Evolutionary conservation across 2,113 vertebrate genomes (phyloP), one percentile per base, ranked within the genome.

Genomic region (Prunella himalayana): DNA sequence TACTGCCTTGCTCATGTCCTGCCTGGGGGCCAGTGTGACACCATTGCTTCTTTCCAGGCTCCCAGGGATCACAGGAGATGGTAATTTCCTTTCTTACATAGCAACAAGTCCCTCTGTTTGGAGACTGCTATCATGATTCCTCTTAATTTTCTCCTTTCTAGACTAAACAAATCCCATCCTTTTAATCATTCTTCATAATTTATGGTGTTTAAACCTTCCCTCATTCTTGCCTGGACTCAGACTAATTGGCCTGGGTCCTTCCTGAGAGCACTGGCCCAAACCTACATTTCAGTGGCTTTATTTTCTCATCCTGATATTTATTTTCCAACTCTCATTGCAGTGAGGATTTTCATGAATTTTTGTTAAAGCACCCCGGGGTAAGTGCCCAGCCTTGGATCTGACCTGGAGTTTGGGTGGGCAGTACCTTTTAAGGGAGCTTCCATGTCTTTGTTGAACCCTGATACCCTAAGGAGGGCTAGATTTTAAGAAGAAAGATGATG

Each of bases 91-190:
- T 76, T 76, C 44, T 53, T 82, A 49, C 28, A 11, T n/a, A 77
- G 54, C 63, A 42, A 80, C 37, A 69, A 61, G 37, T 61, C 59
- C 54, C 59, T 88, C 75, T 90, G 39, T 82, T 92, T 82, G 70
- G 68, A 86, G 50, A 63, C 71, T 70, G 71, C 18, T 96, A 50
- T 90, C 75, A 59, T 20, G 54, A 86, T 88, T 88, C 57, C 71
- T 86, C 57, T 42, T 35, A 18, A n/a, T 68, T 82, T 79, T 76
- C 49, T 85, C n/a, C 31, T 69, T 76, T 68, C 59, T 54, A 96
- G 90, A 90, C 94, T 92, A 94, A 97, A 92, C 90, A 93, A 82
- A 92, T 70, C 79, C 27, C 15, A 64, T 73, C 60, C 71, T 83
- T 94, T 90, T 86, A 90, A 92, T 83, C 42, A 88, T 86, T 28